Percentiles rank a stretch among this genome's conserved stretches.
Conservation (phyloP, 2,797 vertebrate genomes). For the Phalanger gymnotis region DNA sequence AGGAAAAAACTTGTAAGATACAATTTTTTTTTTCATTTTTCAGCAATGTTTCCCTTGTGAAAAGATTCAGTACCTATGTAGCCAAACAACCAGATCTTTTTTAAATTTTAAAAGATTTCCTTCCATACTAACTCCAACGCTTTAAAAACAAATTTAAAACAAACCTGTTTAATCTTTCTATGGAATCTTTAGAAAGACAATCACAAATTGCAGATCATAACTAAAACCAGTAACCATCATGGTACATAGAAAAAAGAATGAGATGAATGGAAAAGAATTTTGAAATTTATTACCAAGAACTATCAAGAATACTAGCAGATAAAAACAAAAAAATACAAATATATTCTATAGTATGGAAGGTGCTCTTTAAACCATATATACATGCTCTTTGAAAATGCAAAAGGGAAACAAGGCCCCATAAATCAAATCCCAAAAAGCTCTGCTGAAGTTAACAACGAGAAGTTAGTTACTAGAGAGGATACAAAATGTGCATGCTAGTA, state of each 20-base stretch:
- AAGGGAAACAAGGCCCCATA: conserved; percentile 84
- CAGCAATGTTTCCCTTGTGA: conserved; percentile 56
- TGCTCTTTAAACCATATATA: conserved; percentile 77
- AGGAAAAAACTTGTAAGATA: conserved; percentile 56
- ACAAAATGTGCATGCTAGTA: conserved; percentile 45
- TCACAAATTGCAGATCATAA: conserved; percentile 21
- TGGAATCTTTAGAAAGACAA: not conserved
- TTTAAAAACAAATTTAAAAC: conserved; percentile 46
- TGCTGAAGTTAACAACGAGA: conserved; percentile 52
- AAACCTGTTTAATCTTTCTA: conserved; percentile 48
- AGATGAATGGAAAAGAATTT: conserved; percentile 35
- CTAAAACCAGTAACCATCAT: conserved; percentile 31
- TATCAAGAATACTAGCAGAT: conserved; percentile 4
- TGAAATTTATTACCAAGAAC: not conserved
- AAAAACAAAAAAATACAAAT: not conserved
- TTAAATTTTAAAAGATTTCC: conserved; percentile 77
- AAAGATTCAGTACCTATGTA: conserved; percentile 71
- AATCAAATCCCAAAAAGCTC: conserved; percentile 56
- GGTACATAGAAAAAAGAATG: conserved; percentile 23
- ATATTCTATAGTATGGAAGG: conserved; percentile 83
- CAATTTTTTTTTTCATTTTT: conserved; percentile 46
- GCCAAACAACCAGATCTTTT: conserved; percentile 58
- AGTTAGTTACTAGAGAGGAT: conserved; percentile 62
- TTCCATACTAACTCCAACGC: conserved; percentile 80
- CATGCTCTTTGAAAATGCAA: conserved; percentile 80